A percentile compares a stretch with the other conserved stretches of the same genome.
phyloP scores from a whole-genome alignment of 92 coral and sea anemone genomes.

The Bergia puertoricense region DNA sequence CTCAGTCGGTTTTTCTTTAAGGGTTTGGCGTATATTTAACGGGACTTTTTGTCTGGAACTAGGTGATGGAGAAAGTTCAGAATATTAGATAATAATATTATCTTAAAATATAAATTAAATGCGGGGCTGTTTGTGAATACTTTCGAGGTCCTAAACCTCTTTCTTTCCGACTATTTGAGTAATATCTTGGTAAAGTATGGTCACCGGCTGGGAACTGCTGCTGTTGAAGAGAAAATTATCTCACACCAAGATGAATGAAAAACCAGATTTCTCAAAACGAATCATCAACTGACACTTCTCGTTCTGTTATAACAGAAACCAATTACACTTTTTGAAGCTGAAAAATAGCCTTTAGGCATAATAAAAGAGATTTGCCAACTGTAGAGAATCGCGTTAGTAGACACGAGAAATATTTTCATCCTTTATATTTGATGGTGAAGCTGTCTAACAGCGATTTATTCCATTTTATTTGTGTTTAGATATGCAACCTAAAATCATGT shows the following conservation, averaged over 20 bases:
- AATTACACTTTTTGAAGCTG: neutral
- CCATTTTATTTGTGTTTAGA: neutral
- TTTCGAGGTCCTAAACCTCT: constrained; percentile 6
- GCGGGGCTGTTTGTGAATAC: constrained; percentile 1
- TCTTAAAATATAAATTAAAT: constrained; percentile 19
- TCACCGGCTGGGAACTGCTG: neutral
- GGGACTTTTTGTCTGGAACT: neutral
- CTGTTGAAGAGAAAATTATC: neutral
- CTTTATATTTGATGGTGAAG: too few species aligned
- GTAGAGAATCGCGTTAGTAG: too few species aligned
- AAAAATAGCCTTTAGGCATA: too few species aligned
- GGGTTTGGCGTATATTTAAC: neutral
- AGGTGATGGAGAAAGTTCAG: neutral
- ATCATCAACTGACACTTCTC: neutral
- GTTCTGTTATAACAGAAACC: neutral
- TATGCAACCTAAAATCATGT: neutral
- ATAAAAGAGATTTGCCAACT: too few species aligned
- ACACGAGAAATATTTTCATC: too few species aligned
- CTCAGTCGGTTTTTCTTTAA: neutral
- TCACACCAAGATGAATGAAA: neutral
- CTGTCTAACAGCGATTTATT: neutral
- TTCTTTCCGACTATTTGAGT: neutral
- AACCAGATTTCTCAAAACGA: neutral
- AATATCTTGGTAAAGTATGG: neutral
- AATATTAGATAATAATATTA: constrained; percentile 12